A percentile compares a stretch with the other conserved stretches of the same genome.
These are phyloP conservation scores for Mactromeris polynyma DNA, from an alignment of 2,888 invertebrate species.

Conservation along the genomic window DNA sequence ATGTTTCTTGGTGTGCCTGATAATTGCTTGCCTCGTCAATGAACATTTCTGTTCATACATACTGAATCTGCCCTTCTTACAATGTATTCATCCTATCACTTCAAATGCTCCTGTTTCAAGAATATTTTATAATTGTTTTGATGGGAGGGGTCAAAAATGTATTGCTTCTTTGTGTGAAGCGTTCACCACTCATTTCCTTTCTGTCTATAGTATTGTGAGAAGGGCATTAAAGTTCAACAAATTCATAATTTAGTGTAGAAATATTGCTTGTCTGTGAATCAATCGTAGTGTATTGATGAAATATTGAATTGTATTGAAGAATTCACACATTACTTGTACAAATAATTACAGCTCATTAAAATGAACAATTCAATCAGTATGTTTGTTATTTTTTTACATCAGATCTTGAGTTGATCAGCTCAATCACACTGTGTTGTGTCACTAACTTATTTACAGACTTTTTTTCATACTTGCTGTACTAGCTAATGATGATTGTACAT, in stretches of 20 bases:
- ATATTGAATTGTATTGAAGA: conserved; percentile 9
- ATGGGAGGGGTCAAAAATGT: background rate
- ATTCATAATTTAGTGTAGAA: conserved; percentile 6
- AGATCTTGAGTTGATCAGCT: too few relatives aligned
- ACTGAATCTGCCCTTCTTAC: background rate
- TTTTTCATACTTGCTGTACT: too few relatives aligned
- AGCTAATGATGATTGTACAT: too few relatives aligned
- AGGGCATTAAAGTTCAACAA: background rate
- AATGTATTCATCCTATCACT: background rate
- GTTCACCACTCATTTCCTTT: background rate
- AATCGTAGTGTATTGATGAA: conserved; percentile 9
- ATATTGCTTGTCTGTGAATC: conserved; percentile 11
- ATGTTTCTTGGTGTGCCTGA: conserved; percentile 16
- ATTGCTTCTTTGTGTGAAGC: background rate
- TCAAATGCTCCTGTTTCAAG: background rate
- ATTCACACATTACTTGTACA: conserved; percentile 24
- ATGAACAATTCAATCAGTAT: conserved; percentile 26
- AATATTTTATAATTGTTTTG: background rate
- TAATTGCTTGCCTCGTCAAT: background rate
- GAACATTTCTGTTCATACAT: background rate
- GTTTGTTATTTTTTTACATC: background rate
- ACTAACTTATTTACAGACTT: too few relatives aligned
- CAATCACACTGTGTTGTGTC: too few relatives aligned
- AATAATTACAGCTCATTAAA: conserved; percentile 40
- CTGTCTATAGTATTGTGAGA: background rate